Evolutionary conservation across 2,797 vertebrate genomes (phyloP).

Genomic region (Rhincodon typus): DNA sequence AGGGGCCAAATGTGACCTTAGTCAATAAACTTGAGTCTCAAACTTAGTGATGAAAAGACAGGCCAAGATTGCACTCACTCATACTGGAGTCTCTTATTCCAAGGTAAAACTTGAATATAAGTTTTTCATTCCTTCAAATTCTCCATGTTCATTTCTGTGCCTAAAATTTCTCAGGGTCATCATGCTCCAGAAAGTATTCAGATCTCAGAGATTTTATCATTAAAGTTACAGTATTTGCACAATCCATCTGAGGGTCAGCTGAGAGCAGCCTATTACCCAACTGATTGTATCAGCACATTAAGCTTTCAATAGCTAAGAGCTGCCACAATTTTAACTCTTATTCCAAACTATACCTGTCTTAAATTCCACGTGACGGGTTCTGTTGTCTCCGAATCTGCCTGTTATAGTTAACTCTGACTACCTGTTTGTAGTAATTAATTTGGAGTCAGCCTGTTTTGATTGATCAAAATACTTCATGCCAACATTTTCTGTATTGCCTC

Average conservation of each 20-base stretch:
- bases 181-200: not conserved
- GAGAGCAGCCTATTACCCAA: not conserved
- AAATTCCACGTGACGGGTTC: not conserved
- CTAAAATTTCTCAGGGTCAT: conserved; percentile 20
- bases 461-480: not conserved
- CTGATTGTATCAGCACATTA: not conserved
- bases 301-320: not conserved
- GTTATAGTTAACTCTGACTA: not conserved
- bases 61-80: not conserved
- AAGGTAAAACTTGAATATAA: not conserved
- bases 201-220: conserved; percentile 19
- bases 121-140: not conserved
- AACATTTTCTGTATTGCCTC: not conserved
- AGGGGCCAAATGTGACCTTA: not conserved
- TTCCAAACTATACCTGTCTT: not conserved
- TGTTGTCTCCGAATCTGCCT: not conserved
- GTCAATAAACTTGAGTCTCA: not conserved
- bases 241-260: not conserved
- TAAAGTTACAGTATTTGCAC: not conserved
- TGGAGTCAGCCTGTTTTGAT: not conserved
- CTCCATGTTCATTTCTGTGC: not conserved
- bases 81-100: not conserved
- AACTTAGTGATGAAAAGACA: not conserved
- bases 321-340: not conserved
- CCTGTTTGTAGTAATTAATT: not conserved